Evolutionary conservation across 92 coral and sea anemone species (phyloP).

Genomic region (Ricordea florida): DNA sequence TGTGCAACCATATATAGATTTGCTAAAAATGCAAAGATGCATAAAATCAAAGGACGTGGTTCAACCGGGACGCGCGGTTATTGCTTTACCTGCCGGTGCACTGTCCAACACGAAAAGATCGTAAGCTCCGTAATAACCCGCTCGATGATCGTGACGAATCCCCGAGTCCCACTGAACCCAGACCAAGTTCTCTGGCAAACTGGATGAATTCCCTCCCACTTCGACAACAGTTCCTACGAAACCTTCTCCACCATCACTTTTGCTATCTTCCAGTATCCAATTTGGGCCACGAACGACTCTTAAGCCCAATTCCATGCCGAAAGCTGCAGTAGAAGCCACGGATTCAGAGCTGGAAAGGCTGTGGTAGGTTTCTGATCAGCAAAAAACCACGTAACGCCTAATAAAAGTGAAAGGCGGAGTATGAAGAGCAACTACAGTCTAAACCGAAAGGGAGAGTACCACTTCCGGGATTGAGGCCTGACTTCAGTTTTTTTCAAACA

Average conservation of each 20-base stretch:
- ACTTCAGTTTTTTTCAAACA: no score
- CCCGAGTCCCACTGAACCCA: conserved; percentile 46
- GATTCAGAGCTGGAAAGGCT: no score
- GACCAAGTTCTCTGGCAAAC: conserved; percentile 8
- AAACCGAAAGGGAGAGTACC: no score
- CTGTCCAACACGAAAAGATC: conserved; percentile 28
- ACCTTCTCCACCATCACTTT: conserved; percentile 20
- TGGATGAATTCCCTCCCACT: background rate
- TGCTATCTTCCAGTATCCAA: conserved; percentile 7
- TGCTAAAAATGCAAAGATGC: no score
- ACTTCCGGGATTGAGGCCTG: no score
- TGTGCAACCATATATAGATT: no score
- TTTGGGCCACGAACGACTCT: conserved; percentile 43
- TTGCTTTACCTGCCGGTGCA: conserved; percentile 18
- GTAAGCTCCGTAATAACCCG: conserved; percentile 2
- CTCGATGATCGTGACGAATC: conserved; percentile 1
- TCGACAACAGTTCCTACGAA: conserved; percentile 41
- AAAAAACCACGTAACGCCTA: no score
- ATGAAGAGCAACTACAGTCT: no score
- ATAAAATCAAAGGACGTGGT: background rate
- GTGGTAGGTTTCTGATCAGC: no score
- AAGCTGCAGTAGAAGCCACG: no score
- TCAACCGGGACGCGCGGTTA: background rate
- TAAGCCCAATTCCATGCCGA: no score
- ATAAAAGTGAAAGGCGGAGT: no score